A percentile compares a stretch with the other conserved stretches of the same genome.
Conservation (phyloP, 2,888 invertebrate species). For the Phortica magna region DNA sequence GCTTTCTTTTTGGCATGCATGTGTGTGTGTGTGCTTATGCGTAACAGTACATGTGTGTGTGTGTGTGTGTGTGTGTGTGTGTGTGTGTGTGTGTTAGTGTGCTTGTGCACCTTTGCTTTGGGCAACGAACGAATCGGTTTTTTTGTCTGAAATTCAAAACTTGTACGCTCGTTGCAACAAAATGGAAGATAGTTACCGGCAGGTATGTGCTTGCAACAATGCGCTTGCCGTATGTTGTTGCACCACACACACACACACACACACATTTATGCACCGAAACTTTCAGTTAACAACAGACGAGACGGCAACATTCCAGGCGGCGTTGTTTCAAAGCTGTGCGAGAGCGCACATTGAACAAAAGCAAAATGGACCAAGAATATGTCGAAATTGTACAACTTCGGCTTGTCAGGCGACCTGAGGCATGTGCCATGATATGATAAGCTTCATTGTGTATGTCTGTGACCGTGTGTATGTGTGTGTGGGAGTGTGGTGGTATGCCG, state of each 20-base stretch:
- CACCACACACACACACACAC: not conserved
- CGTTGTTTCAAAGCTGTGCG: not conserved
- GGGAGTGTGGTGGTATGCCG: not conserved
- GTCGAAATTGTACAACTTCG: conserved; percentile 7
- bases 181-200: conserved; percentile 13
- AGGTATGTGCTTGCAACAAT: not conserved
- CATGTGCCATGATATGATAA: not conserved
- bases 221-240: not conserved
- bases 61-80: not conserved
- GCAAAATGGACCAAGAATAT: conserved; percentile 11
- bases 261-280: not conserved
- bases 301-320: not conserved
- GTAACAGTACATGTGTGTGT: not conserved
- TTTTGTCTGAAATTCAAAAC: conserved; percentile 27
- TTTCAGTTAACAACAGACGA: not conserved
- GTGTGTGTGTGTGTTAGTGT: not conserved
- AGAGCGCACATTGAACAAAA: not conserved
- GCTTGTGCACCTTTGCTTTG: not conserved
- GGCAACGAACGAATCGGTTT: not conserved
- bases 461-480: not conserved
- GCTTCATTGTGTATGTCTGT: not conserved
- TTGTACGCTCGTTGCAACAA: conserved; percentile 17
- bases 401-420: not conserved
- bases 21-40: not conserved
- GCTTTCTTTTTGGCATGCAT: not conserved